Evolutionary conservation across 2,888 invertebrate species (phyloP), one percentile per base, ranked within the genome.

Genomic region (Agrochola lychnidis): DNA sequence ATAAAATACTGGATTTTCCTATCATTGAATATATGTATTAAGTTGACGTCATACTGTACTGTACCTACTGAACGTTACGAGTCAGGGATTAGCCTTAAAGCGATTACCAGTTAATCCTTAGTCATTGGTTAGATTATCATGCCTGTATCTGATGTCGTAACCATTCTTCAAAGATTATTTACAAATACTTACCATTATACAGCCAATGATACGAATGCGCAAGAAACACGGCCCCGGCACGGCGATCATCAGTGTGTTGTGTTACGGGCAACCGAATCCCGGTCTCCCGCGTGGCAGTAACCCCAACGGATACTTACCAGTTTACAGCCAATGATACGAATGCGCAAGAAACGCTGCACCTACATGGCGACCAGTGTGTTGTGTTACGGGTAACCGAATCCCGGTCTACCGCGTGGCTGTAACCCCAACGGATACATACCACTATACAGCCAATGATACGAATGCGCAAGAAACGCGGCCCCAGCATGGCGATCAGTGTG

Each of bases 101-200:
- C 56, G 68, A 76, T 78, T 78, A 76, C 22, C 45, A 59, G 57
- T 70, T 42, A 63, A 78, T 57, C 45, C 53, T 12, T 40, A 40
- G 56, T 22, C 57, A 40, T 36, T 22, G 42, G 51, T 64, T 64
- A 64, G 51, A 57, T 64, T 14, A 64, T 64, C 7, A 7, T 42
- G 53, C 16, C 16, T 10, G 9, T 36, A 51, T 14, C 30, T 16
- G 22, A 36, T 62, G 30, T 62, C 16, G 42, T 48, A n/a, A 56
- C 16, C 14, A 62, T 4, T 40, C 40, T 62, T 62, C 7, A 4
- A 30, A 30, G 16, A 3, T 57, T 57, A 14, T 12, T 25, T 14
- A 25, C 2, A n/a, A n/a, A 2, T n/a, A 53, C 51, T 36, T 36
- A 36, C 36, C 36, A 36, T 36, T 36, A 36, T 36, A 36, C 36